Base-by-base conservation (phyloP, 2,888 invertebrate species). In the Cactoblastis cactorum region DNA sequence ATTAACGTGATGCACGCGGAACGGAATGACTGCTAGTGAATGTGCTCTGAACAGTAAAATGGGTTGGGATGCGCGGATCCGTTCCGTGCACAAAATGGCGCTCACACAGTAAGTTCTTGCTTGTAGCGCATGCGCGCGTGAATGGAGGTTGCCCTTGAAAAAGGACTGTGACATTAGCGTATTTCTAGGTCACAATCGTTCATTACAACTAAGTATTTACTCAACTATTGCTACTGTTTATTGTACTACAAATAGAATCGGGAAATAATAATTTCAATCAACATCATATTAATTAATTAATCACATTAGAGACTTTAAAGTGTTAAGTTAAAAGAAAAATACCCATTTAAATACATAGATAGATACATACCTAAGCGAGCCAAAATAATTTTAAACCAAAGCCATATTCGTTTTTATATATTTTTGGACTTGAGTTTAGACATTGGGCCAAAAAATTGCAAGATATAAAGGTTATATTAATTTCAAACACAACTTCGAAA, bases 31-130 rank as follows among this genome's bases (percentile, higher is more conserved):
- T 54, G 48, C 41, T 9, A 28, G 8, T 22, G 22, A 4, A 28
- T 8, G 28, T 28, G 5, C 9, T 28, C 8, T 22, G 28, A 22
- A 50, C 34, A 28, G 45, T 17, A 38, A n/a, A 14, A 35, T 17
- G 37, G 24, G 47, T 34, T 9, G 34, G 34, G 32, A 32, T 38
- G 50, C 52, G 47, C 50, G 48, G 52, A 49, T 50, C 52, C 43
- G 54, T 39, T 54, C 54, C 54, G 54, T 38, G 39, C 14, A 54
- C 52, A 54, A 50, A 48, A 54, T 52, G 54, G 54, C 54, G 54
- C 52, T 8, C 48, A 41, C 48, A 39, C 22, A 22, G 22, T 19
- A 32, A 35, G 9, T 9, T 1, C 22, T 5, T 28, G 9, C 8
- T 9, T 9, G 37, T 22, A 14, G 39, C 52, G 52, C 52, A 50